Conservation (phyloP, 2,113 vertebrate species). For the Nycticorax nycticorax region DNA sequence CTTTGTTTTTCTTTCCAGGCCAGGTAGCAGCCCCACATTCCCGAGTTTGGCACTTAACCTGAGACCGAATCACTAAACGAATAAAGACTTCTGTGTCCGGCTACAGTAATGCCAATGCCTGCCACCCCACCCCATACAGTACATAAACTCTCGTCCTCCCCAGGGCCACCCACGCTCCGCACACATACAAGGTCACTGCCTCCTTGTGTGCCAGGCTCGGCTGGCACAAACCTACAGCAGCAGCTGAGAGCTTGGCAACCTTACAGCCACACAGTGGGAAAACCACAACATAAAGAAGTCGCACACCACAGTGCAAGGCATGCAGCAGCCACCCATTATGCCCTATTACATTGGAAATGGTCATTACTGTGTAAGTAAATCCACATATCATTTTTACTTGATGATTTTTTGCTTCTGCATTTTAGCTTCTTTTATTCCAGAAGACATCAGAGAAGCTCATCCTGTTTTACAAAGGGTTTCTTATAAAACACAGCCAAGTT, state of each 20-base stretch:
- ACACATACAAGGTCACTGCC: neutral
- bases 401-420: neutral
- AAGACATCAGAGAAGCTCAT: neutral
- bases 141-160: neutral
- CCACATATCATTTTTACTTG: neutral
- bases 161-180: fast-evolving
- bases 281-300: neutral
- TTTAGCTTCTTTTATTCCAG: neutral
- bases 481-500: neutral
- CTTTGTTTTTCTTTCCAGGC: neutral
- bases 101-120: neutral
- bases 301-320: neutral
- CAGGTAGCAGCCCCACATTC: neutral
- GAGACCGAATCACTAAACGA: neutral
- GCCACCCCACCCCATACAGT: fast-evolving
- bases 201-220: neutral
- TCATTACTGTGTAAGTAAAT: neutral
- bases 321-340: neutral
- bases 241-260: neutral
- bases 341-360: neutral
- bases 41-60: neutral
- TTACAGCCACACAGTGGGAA: neutral
- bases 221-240: neutral
- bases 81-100: neutral
- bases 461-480: neutral